Percentiles rank a stretch among this genome's conserved stretches.
These are phyloP conservation scores for Lysandra coridon DNA, from an alignment of 2,888 invertebrate species.

Conservation along the genomic window DNA sequence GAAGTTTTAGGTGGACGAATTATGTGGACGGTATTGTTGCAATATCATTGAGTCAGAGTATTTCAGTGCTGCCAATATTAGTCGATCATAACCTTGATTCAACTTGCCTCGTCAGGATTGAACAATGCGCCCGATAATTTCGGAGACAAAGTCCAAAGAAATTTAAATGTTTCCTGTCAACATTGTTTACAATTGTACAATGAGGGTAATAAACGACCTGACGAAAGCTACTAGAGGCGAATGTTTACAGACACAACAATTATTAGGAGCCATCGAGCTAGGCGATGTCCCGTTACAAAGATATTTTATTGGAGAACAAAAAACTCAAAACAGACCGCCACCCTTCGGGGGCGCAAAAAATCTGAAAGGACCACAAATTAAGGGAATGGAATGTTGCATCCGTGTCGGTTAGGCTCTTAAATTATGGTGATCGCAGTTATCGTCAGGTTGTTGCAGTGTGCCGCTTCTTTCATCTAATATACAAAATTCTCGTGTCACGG, in stretches of 20 bases:
- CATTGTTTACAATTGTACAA: neutral
- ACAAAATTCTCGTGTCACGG: too few relatives aligned
- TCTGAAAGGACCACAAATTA: conserved; percentile 75
- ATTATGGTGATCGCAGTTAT: conserved; percentile 35
- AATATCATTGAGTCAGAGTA: neutral
- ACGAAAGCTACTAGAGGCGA: conserved; percentile 13
- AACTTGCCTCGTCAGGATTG: neutral
- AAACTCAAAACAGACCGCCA: conserved; percentile 66
- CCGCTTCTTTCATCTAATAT: neutral
- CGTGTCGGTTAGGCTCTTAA: conserved; percentile 53
- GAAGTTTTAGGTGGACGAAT: too few relatives aligned
- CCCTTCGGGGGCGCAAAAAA: conserved; percentile 65
- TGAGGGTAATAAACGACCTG: conserved; percentile 6
- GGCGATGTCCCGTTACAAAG: conserved; percentile 67
- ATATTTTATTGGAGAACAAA: conserved; percentile 69
- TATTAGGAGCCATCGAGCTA: conserved; percentile 1
- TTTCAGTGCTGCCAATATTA: neutral
- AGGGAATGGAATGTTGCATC: conserved; percentile 74
- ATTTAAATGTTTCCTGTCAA: conserved; percentile 2
- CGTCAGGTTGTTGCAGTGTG: neutral
- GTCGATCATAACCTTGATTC: neutral
- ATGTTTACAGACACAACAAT: conserved; percentile 27
- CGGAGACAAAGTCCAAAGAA: neutral
- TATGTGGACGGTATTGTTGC: neutral
- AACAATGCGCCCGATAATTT: neutral